These are phyloP conservation scores for Nineta flava DNA, from an alignment of 2,888 invertebrate genomes.

Conservation along the genomic window DNA sequence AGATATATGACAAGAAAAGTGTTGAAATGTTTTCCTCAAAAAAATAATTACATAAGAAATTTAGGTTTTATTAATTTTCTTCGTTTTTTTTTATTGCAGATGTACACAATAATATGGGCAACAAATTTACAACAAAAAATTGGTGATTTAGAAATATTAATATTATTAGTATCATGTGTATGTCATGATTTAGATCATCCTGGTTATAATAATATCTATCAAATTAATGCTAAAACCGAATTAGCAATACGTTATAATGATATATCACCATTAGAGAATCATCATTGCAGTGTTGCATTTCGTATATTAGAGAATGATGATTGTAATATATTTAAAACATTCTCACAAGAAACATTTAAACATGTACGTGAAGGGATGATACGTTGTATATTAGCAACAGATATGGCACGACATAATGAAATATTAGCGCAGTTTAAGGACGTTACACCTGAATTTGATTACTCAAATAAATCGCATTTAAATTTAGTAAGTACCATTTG, in stretches of 20 bases:
- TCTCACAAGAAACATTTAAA: slow-evolving; percentile 42
- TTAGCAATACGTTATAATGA: slow-evolving; percentile 67
- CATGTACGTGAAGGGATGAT: slow-evolving; percentile 64
- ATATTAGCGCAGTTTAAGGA: slow-evolving; percentile 57
- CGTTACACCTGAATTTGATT: slow-evolving; percentile 47
- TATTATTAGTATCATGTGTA: slow-evolving; percentile 60
- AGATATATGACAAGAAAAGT: no score
- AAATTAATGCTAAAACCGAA: slow-evolving; percentile 71
- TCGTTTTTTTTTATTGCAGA: slow-evolving; percentile 35
- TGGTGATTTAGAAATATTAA: slow-evolving; percentile 58
- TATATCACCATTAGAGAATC: slow-evolving; percentile 72
- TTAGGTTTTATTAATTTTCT: neutral
- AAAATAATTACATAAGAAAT: no score
- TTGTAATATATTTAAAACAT: slow-evolving; percentile 61
- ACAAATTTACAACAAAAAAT: slow-evolving; percentile 52
- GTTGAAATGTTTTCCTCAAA: no score
- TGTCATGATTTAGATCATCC: slow-evolving; percentile 71
- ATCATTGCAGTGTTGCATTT: slow-evolving; percentile 74
- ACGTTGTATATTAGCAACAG: slow-evolving; percentile 58
- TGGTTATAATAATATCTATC: slow-evolving; percentile 63
- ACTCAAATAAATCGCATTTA: slow-evolving; percentile 47
- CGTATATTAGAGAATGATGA: slow-evolving; percentile 62
- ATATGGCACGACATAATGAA: slow-evolving; percentile 67
- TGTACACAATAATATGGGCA: slow-evolving; percentile 65
- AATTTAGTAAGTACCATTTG: slow-evolving; percentile 41